Evolutionary conservation across 2,888 invertebrate species (phyloP).

Genomic region (Pedicia rivosa): DNA sequence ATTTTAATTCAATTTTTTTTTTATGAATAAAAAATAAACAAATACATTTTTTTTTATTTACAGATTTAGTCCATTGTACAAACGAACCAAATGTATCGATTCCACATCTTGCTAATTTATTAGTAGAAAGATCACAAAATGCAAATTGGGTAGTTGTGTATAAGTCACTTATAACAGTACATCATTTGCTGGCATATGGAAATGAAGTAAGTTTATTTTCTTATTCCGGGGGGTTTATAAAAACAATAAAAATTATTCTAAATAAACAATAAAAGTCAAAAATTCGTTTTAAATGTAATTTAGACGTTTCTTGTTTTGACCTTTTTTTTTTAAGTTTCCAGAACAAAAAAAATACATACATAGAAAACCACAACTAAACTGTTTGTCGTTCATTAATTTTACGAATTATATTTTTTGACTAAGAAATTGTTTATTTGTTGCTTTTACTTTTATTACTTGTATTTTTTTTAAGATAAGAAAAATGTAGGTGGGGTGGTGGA

Average conservation of each 20-base stretch:
- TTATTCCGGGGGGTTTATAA: slow-evolving; percentile 5
- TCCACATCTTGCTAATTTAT: slow-evolving; percentile 94
- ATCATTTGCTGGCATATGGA: slow-evolving; percentile 98
- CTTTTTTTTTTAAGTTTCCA: no score
- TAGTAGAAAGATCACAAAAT: slow-evolving; percentile 96
- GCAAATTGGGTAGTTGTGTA: slow-evolving; percentile 98
- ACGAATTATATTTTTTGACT: no score
- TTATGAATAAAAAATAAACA: no score
- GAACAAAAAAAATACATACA: no score
- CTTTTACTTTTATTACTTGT: no score
- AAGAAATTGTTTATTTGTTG: no score
- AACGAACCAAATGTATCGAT: slow-evolving; percentile 99
- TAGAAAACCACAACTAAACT: no score
- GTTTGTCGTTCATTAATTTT: no score
- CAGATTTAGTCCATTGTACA: slow-evolving; percentile 98
- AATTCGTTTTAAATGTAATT: no score
- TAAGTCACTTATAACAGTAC: slow-evolving; percentile 94
- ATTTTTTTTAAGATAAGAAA: no score
- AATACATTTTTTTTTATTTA: slow-evolving; percentile 31
- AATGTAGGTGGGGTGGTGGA: no score
- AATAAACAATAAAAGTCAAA: no score
- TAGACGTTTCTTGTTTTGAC: background rate
- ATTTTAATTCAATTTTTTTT: slow-evolving; percentile 7
- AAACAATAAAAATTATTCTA: background rate
- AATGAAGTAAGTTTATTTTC: slow-evolving; percentile 67